phyloP scores from a whole-genome alignment of 37 sponge, comb jelly and placozoan genomes.

The Bolinopsis microptera region DNA sequence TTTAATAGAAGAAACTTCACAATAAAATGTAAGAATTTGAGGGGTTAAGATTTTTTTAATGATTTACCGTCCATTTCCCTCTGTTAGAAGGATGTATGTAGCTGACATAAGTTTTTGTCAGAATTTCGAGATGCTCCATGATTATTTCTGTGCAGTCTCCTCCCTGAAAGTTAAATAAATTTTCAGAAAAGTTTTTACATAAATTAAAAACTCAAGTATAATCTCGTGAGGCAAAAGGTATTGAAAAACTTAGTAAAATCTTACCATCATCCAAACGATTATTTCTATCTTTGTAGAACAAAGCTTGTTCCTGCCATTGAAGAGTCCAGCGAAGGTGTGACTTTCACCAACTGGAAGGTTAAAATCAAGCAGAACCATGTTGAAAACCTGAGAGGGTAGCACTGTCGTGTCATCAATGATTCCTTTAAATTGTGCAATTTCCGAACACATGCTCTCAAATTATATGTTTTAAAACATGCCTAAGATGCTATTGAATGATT shows the following conservation, averaged over 20 bases:
- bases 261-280: conserved; percentile 56
- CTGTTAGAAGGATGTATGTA: conserved; percentile 90
- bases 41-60: not conserved
- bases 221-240: no score
- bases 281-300: not conserved
- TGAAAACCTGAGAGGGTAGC: conserved; percentile 73
- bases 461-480: no score
- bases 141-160: not conserved
- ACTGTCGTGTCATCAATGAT: no score
- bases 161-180: not conserved
- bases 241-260: not conserved
- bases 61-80: conserved; percentile 67
- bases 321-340: conserved; percentile 30
- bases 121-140: conserved; percentile 71
- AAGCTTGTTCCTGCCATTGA: not conserved
- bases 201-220: no score
- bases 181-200: no score
- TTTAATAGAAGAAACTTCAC: not conserved
- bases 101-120: conserved; percentile 80
- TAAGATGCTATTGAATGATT: no score
- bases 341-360: conserved; percentile 77
- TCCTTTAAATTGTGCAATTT: no score
- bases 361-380: conserved; percentile 73
- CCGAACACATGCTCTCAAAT: no score
- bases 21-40: not conserved